Evolutionary conservation across 2,888 invertebrate species (phyloP).

Genomic region (Drosophila kambysellisi): DNA sequence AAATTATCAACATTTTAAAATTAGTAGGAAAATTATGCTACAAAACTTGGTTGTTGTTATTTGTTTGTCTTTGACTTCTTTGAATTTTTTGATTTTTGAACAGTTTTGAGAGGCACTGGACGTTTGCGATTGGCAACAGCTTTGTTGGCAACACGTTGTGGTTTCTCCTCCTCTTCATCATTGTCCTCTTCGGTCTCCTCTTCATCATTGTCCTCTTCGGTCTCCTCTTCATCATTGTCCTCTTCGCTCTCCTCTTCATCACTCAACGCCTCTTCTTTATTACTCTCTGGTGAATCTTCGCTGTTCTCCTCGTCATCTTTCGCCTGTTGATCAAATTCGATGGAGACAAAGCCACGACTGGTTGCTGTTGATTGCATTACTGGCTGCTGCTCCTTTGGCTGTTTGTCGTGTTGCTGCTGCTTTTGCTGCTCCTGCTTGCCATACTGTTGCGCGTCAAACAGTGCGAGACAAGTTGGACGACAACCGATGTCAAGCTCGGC

Average conservation of each 20-base stretch:
- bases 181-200: not conserved
- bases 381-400: not conserved
- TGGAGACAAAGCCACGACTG: slow-evolving; percentile 73
- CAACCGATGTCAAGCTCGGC: slow-evolving; percentile 88
- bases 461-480: slow-evolving; percentile 90
- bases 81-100: not conserved
- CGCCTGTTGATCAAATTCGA: slow-evolving; percentile 72
- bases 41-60: not conserved
- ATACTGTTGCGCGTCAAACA: slow-evolving; percentile 86
- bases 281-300: not conserved
- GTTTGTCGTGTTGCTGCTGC: not conserved
- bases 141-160: not conserved
- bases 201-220: not conserved
- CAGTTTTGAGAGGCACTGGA: not conserved
- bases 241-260: not conserved
- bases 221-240: not conserved
- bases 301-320: slow-evolving; percentile 16
- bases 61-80: not conserved
- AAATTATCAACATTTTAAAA: not conserved
- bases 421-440: slow-evolving; percentile 20
- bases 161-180: not conserved
- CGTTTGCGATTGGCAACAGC: not conserved
- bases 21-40: not conserved
- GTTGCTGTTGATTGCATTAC: not conserved
- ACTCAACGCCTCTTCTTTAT: not conserved